phyloP scores from a whole-genome alignment of 2,797 vertebrate genomes.

The Aplochiton taeniatus region DNA sequence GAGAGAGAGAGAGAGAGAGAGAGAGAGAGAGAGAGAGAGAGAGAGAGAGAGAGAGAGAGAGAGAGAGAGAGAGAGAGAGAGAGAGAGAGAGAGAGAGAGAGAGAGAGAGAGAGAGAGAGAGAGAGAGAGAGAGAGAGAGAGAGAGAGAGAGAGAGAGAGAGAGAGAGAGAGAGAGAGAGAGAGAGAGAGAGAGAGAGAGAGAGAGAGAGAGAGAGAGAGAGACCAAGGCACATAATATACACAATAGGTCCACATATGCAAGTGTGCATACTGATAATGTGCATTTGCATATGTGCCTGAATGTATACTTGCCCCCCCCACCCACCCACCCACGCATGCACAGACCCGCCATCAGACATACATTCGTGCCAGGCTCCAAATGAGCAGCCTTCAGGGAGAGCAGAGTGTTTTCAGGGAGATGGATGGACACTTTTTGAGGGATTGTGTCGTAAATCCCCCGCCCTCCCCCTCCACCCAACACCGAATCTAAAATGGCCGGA shows the following conservation, averaged over 20 bases:
- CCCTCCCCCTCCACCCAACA: constrained; percentile 36
- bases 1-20: neutral
- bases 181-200: constrained; percentile 43
- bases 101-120: constrained; percentile 43
- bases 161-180: constrained; percentile 9
- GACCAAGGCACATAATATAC: neutral
- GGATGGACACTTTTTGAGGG: constrained; percentile 75
- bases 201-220: constrained; percentile 2
- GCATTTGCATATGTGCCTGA: constrained; percentile 45
- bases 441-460: constrained; percentile 65
- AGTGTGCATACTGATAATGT: constrained; percentile 28
- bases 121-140: constrained; percentile 44
- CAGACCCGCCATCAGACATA: neutral
- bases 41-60: constrained; percentile 1
- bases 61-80: constrained; percentile 2
- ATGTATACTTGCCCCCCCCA: no score
- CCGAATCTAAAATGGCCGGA: constrained; percentile 78
- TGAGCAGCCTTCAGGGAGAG: constrained; percentile 71
- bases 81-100: constrained; percentile 2
- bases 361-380: constrained; percentile 33
- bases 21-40: constrained; percentile 4
- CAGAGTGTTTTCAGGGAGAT: constrained; percentile 72
- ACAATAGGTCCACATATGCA: neutral
- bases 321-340: neutral
- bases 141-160: constrained; percentile 42